phyloP scores from a whole-genome alignment of 2,888 invertebrate genomes.

The Drosophila borealis region DNA sequence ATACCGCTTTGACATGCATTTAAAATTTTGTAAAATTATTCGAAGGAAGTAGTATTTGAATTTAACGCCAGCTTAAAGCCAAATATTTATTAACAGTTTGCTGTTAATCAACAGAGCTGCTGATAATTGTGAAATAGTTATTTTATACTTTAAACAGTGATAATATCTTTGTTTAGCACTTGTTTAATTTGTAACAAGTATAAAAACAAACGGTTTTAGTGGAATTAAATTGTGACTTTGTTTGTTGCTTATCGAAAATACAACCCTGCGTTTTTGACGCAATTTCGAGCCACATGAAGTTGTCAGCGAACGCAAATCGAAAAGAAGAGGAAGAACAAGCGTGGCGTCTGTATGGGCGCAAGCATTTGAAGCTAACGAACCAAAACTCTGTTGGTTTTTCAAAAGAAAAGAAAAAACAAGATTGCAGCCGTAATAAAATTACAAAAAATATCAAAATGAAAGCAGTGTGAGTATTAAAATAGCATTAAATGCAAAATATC shows the following conservation, averaged over 20 bases:
- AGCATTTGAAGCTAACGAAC: slow-evolving; percentile 67
- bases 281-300: slow-evolving; percentile 31
- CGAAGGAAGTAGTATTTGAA: slow-evolving; percentile 17
- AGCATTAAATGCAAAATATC: background rate
- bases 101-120: slow-evolving; percentile 15
- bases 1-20: background rate
- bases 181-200: background rate
- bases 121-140: no score
- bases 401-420: background rate
- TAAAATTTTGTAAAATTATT: background rate
- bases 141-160: background rate
- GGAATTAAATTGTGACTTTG: background rate
- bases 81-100: slow-evolving; percentile 14
- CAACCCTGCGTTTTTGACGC: slow-evolving; percentile 10
- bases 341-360: slow-evolving; percentile 74
- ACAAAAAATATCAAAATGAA: slow-evolving; percentile 54
- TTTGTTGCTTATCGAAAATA: background rate
- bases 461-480: slow-evolving; percentile 59
- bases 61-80: slow-evolving; percentile 18
- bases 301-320: slow-evolving; percentile 17
- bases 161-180: background rate
- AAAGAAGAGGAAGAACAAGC: slow-evolving; percentile 47
- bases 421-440: slow-evolving; percentile 3
- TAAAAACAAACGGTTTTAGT: no score
- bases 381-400: background rate